Percentiles rank a stretch among this genome's conserved stretches.
phyloP scores from a whole-genome alignment of 1,140 invertebrate genomes.

The Spodoptera litura region DNA sequence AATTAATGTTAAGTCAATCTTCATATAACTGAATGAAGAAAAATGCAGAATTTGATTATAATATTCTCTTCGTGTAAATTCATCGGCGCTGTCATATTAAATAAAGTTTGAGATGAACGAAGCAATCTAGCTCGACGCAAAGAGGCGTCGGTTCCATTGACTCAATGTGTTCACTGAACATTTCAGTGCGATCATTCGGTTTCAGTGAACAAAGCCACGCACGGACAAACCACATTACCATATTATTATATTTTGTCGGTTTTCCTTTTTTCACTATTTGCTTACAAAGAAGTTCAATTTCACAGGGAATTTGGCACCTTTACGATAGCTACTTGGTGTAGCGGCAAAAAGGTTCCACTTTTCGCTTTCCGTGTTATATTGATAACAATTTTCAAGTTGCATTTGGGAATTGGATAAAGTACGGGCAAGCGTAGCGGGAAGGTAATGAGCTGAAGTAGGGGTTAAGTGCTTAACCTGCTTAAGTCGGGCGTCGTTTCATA shows the following conservation, averaged over 20 bases:
- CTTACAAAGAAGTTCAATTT: neutral
- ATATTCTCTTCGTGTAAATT: constrained; percentile 19
- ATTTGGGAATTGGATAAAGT: constrained; percentile 17
- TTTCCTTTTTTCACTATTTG: constrained; percentile 8
- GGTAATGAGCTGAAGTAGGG: constrained; percentile 9
- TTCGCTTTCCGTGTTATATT: neutral
- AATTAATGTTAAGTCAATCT: constrained; percentile 7
- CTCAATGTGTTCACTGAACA: constrained; percentile 55
- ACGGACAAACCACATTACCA: constrained; percentile 40
- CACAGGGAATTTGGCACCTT: constrained; percentile 14
- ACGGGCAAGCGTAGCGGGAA: neutral
- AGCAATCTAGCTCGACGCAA: constrained; percentile 43
- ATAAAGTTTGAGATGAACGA: constrained; percentile 41
- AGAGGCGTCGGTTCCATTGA: constrained; percentile 48
- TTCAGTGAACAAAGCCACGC: constrained; percentile 53
- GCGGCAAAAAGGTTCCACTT: neutral
- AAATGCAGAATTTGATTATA: constrained; percentile 30
- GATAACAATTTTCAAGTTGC: constrained; percentile 5
- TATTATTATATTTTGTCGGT: constrained; percentile 35
- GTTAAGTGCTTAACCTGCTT: constrained; percentile 35
- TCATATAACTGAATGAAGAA: neutral
- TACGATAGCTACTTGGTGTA: neutral
- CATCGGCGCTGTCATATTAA: constrained; percentile 42
- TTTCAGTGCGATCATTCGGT: constrained; percentile 55
- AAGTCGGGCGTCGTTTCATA: constrained; percentile 14